Conservation (phyloP, 2,113 vertebrate genomes). For the Ardeotis arabs region DNA sequence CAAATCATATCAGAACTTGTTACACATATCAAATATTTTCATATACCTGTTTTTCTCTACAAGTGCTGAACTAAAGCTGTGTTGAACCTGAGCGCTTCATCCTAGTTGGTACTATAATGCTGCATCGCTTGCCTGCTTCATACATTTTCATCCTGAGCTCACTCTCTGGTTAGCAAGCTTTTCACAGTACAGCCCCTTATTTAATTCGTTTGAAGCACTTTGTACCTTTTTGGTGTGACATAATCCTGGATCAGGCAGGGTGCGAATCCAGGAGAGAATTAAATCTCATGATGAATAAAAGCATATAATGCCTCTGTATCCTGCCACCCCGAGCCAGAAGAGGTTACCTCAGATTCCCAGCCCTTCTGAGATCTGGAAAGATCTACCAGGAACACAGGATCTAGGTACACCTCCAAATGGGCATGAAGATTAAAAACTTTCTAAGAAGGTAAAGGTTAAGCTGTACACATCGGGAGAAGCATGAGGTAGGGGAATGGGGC, state of each 20-base stretch:
- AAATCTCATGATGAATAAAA: not conserved
- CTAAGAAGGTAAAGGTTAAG: not conserved
- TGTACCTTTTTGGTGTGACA: not conserved
- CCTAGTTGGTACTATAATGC: not conserved
- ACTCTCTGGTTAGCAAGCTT: not conserved
- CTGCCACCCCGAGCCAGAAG: not conserved
- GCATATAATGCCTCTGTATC: not conserved
- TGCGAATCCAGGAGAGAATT: not conserved
- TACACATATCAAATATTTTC: not conserved
- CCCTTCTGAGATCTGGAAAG: not conserved
- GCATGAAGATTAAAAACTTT: not conserved
- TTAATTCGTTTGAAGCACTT: not conserved
- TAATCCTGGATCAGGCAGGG: not conserved
- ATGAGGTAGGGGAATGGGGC: not conserved
- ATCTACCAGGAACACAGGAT: not conserved
- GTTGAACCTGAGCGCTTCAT: not conserved
- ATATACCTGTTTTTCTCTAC: not conserved
- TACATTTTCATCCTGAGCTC: not conserved
- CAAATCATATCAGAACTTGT: not conserved
- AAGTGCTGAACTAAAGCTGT: not conserved
- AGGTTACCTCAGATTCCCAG: not conserved
- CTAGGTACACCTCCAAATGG: not conserved
- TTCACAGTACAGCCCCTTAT: not conserved
- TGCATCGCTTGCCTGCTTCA: not conserved
- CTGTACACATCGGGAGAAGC: not conserved